These are phyloP conservation scores for Dusona sp. DNA, from an alignment of 2,888 invertebrate species.

Conservation along the genomic window DNA sequence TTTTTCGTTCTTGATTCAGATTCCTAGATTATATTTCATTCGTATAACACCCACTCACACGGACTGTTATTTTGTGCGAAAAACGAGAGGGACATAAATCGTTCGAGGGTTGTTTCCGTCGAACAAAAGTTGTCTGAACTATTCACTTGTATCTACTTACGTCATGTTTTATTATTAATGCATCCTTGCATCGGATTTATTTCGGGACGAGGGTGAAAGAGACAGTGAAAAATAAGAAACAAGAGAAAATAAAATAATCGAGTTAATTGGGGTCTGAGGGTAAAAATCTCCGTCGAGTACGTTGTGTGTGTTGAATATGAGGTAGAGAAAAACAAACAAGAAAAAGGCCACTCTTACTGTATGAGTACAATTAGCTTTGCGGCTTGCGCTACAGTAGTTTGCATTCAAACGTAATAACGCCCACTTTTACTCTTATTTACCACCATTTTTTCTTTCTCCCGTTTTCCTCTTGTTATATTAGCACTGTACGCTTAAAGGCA, in stretches of 20 bases:
- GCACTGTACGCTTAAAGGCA: neutral
- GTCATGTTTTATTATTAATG: neutral
- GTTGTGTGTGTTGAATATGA: conserved; percentile 27
- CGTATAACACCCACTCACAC: neutral
- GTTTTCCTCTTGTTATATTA: neutral
- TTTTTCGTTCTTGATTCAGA: neutral
- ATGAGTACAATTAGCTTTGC: conserved; percentile 58
- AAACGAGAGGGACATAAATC: conserved; percentile 23
- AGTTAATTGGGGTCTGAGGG: conserved; percentile 29
- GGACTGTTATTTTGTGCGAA: conserved; percentile 23
- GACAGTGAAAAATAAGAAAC: neutral
- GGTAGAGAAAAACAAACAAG: neutral
- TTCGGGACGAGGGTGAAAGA: neutral
- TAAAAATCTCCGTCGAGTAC: conserved; percentile 25
- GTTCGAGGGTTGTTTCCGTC: neutral
- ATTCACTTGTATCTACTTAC: conserved; percentile 10
- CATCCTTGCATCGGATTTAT: conserved; percentile 5
- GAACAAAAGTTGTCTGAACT: conserved; percentile 24
- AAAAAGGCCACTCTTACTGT: conserved; percentile 37
- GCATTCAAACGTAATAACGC: conserved; percentile 47
- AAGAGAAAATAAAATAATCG: conserved; percentile 19
- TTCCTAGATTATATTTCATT: conserved; percentile 31
- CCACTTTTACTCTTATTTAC: neutral
- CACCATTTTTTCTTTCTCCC: neutral
- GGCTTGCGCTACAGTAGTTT: conserved; percentile 29